Percentiles rank a stretch among this genome's conserved stretches.
Conservation (phyloP, 2,797 vertebrate species). For the Pampus argenteus region DNA sequence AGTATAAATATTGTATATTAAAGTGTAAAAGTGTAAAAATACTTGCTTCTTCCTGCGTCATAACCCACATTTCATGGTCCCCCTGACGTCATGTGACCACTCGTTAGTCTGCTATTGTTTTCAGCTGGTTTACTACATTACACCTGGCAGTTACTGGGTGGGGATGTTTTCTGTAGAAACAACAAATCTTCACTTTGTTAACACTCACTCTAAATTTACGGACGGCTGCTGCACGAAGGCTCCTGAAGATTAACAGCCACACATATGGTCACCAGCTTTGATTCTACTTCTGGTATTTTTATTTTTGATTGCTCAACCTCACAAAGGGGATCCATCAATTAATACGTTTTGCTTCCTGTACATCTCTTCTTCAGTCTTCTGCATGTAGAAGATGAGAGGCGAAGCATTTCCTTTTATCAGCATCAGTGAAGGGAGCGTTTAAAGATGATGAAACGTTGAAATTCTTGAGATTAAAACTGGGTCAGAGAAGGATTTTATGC, state of each 20-base stretch:
- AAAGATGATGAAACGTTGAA: constrained; percentile 57
- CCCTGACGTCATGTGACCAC: neutral
- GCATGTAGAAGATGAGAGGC: neutral
- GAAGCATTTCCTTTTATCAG: constrained; percentile 40
- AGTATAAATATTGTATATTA: too few relatives aligned
- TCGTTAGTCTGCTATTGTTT: neutral
- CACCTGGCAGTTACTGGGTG: neutral
- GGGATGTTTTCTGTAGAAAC: neutral
- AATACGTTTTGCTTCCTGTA: neutral
- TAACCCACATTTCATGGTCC: neutral
- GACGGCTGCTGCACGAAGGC: constrained; percentile 10
- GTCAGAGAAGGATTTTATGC: constrained; percentile 64
- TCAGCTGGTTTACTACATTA: neutral
- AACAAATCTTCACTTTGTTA: constrained; percentile 1
- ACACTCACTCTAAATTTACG: neutral
- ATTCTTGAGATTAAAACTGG: constrained; percentile 59
- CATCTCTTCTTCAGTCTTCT: neutral
- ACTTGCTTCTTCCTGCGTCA: too few relatives aligned
- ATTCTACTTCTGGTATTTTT: neutral
- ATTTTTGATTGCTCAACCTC: neutral
- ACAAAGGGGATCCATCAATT: constrained; percentile 4
- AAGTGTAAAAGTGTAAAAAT: too few relatives aligned
- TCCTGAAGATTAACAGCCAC: constrained; percentile 31
- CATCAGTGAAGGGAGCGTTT: constrained; percentile 19
- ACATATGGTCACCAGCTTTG: constrained; percentile 24